Evolutionary conservation across 2,888 invertebrate genomes (phyloP), one percentile per base, ranked within the genome.

Genomic region (Teleogryllus oceanicus): DNA sequence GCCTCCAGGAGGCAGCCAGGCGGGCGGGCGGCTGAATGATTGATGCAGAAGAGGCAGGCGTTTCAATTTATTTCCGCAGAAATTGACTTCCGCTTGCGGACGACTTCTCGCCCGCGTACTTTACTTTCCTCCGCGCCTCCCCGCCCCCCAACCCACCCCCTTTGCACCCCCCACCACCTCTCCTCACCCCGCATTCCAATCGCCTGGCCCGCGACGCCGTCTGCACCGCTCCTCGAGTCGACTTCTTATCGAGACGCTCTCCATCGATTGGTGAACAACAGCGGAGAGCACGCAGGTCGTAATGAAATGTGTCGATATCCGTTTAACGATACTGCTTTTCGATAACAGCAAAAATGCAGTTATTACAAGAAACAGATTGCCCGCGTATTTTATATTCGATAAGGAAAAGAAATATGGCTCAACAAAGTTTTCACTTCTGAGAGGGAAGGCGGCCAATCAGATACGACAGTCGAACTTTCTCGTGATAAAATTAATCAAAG

Each of bases 11-110:
- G 62, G 62, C 62, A 62, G 18, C 62, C 62, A 62, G 62, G 13
- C 16, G 62, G 62, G 62, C 62, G n/a, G 11, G 62, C 62, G 13
- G 16, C 62, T 62, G 62, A 62, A 62, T 62, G 62, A 62, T 62
- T 62, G 62, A 62, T 62, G 62, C 62, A 13, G 62, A 62, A n/a
- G n/a, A 13, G 62, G 62, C 62, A 62, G 62, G 62, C 62, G 62
- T 62, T 62, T 62, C 62, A 13, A 62, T 16, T 62, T 62, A 62
- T 62, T 62, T 62, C 62, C 62, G 62, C 62, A 62, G 62, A 62
- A 62, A 62, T 62, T 62, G 62, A 62, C 62, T 62, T 62, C 62
- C 62, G n/a, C 62, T 62, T 62, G 62, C 13, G 37, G 62, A 62
- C 62, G 62, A 62, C 62, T 62, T 62, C 62, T 62, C 62, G 13